Evolutionary conservation across 2,797 vertebrate genomes (phyloP).

Genomic region (Micropoecilia bifurca): DNA sequence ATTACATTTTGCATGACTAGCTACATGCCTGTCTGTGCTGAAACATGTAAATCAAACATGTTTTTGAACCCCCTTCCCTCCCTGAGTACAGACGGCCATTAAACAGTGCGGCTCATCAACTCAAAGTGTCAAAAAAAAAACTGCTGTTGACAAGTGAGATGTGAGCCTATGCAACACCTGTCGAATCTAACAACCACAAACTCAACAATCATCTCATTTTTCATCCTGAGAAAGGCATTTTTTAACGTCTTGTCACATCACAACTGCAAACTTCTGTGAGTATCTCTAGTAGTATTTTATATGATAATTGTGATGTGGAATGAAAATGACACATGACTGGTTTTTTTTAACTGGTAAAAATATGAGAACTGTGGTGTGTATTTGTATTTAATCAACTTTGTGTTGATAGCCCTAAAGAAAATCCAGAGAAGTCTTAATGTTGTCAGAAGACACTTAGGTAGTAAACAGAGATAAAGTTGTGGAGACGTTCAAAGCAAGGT

Average conservation of each 20-base stretch:
- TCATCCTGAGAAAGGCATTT: conserved; percentile 22
- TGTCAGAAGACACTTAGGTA: background rate
- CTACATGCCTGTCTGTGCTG: background rate
- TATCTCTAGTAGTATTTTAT: background rate
- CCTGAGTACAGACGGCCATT: background rate
- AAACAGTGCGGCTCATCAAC: background rate
- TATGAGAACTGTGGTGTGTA: background rate
- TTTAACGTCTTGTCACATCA: background rate
- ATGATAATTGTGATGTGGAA: background rate
- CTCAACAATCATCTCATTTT: conserved; percentile 7
- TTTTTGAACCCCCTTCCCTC: background rate
- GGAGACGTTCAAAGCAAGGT: background rate
- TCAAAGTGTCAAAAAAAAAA: background rate
- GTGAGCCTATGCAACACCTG: background rate
- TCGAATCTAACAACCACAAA: conserved; percentile 17
- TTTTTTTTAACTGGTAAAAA: background rate
- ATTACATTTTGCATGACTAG: background rate
- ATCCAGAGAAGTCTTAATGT: background rate
- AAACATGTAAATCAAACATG: background rate
- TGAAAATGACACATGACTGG: background rate
- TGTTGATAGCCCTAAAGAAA: background rate
- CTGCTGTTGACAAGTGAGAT: background rate
- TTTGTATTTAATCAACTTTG: background rate
- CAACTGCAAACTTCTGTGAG: background rate
- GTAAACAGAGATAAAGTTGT: background rate